Base-by-base conservation (phyloP, 2,888 invertebrate species). In the Agapetus fuscipes region DNA sequence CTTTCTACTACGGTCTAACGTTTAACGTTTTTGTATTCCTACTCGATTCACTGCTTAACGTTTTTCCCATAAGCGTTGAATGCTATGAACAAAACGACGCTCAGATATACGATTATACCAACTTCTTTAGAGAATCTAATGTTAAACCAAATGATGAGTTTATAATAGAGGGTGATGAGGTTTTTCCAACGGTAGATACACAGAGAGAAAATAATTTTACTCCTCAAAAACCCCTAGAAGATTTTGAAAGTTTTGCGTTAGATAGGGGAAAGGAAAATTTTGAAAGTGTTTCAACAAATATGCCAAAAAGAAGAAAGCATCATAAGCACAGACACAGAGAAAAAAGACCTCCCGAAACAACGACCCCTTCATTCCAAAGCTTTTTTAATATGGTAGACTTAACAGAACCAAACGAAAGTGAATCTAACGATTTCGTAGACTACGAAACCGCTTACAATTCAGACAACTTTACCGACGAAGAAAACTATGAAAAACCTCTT, bases 241-340 rank as follows among this genome's bases (percentile, higher is more conserved):
- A 39, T 31, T 41, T 41, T 17, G 41, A 45, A 27, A 41, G 39
- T 26, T 44, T 34, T 38, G 40, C 41, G 29, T 17, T 34, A 12
- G 26, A 37, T 16, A 34, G 33, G 30, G 37, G 27, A 10, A 42
- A 34, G 17, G 41, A 31, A 25, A 26, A 34, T 13, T 30, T 36
- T 16, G 39, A 41, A 20, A 34, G 15, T 20, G 17, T 37, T 3
- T 26, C 42, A 9, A 11, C 32, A 17, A 29, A 25, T 9, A 13
- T 24, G 15, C 33, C 45, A n/a, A 38, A 36, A 14, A 35, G 37
- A 20, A 46, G 36, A 43, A 46, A 43, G 25, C 46, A 43, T 34
- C 46, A 46, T 37, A 46, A 36, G 27, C 43, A 46, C 26, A 41
- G 46, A 30, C 46, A 46, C 26, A 46, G 41, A 41, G 42, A 39